phyloP scores from a whole-genome alignment of 2,888 invertebrate genomes.

The Melolontha melolontha region DNA sequence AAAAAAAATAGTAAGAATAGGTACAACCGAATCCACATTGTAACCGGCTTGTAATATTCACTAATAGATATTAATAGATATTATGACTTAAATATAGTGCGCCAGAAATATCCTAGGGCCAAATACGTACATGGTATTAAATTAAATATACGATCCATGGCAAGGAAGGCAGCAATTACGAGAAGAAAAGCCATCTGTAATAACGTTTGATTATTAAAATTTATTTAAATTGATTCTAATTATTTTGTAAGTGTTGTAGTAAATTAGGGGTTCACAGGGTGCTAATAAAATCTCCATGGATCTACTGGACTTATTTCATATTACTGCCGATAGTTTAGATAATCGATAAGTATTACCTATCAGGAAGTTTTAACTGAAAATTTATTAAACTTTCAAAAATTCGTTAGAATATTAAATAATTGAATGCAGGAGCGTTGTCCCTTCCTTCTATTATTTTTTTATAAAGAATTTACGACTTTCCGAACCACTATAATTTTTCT shows the following conservation, averaged over 20 bases:
- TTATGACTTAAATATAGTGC: conserved; percentile 38
- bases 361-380: too few species aligned
- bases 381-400: too few species aligned
- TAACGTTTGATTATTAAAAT: conserved; percentile 43
- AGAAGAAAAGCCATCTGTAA: conserved; percentile 16
- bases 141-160: conserved; percentile 39
- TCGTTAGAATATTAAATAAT: too few species aligned
- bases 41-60: conserved; percentile 37
- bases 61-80: conserved; percentile 38
- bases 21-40: conserved; percentile 22
- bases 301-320: not conserved
- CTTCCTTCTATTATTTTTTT: too few species aligned
- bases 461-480: too few species aligned
- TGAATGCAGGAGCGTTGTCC: too few species aligned
- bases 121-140: conserved; percentile 24
- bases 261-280: conserved; percentile 38
- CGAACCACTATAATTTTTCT: not conserved
- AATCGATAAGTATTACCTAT: too few species aligned
- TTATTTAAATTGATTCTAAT: conserved; percentile 43
- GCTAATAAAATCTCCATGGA: conserved; percentile 26
- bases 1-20: conserved; percentile 1
- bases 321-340: too few species aligned
- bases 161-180: conserved; percentile 35
- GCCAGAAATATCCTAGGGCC: conserved; percentile 27
- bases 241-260: conserved; percentile 32